Conservation (phyloP, 2,113 vertebrate genomes). For the Redunca redunca region DNA sequence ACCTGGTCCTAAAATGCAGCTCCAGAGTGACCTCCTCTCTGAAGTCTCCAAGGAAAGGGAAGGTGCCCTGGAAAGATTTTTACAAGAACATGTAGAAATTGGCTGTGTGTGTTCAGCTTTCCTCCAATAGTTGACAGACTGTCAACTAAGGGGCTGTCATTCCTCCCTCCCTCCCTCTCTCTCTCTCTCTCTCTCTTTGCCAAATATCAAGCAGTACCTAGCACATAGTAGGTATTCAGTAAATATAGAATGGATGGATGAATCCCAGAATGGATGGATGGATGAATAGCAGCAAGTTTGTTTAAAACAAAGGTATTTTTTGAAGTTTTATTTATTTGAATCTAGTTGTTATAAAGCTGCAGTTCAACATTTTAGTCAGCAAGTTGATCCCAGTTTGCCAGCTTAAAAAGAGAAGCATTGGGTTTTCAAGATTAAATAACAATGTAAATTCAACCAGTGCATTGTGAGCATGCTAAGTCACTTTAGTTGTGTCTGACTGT, state of each 20-base stretch:
- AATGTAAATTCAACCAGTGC: neutral
- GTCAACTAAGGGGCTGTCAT: neutral
- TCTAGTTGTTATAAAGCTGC: neutral
- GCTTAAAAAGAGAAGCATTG: neutral
- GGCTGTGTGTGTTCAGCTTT: neutral
- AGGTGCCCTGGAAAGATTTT: neutral
- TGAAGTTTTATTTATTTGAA: constrained; percentile 40
- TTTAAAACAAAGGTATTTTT: neutral
- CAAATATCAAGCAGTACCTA: neutral
- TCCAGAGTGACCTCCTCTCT: neutral
- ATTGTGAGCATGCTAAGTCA: neutral
- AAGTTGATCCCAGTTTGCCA: neutral
- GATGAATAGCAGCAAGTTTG: neutral
- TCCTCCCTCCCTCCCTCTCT: neutral
- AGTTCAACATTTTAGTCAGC: neutral
- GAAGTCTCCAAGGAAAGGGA: neutral
- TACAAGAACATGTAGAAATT: neutral
- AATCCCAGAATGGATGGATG: neutral
- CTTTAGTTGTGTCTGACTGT: neutral
- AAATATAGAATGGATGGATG: neutral
- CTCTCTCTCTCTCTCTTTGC: neutral
- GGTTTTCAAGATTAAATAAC: neutral
- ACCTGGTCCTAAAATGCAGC: neutral
- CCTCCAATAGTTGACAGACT: neutral
- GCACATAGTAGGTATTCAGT: neutral